These are phyloP conservation scores for Himalopsyche tibetana DNA, from an alignment of 2,888 invertebrate species.

Conservation along the genomic window DNA sequence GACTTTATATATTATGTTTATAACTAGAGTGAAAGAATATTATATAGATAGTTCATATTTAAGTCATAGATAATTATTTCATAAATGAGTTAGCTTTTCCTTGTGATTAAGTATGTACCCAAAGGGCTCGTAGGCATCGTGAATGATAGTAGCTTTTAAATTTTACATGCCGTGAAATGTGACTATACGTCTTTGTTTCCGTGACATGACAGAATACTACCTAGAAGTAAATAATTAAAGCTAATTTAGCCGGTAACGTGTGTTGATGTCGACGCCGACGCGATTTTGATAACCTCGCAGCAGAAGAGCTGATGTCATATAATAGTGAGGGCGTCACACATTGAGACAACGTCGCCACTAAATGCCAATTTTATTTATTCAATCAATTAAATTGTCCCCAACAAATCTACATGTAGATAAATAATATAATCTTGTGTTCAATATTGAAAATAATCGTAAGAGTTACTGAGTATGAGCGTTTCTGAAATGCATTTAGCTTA, in stretches of 20 bases:
- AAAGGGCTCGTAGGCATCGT: not conserved
- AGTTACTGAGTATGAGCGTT: too few species aligned
- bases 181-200: conserved; percentile 21
- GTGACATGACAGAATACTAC: conserved; percentile 26
- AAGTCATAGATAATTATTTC: not conserved
- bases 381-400: too few species aligned
- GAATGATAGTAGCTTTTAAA: conserved; percentile 18
- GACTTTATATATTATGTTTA: too few species aligned
- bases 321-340: not conserved
- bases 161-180: conserved; percentile 1
- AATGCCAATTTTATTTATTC: too few species aligned
- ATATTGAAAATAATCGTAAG: too few species aligned
- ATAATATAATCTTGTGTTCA: too few species aligned
- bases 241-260: conserved; percentile 30
- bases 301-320: conserved; percentile 1
- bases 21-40: too few species aligned
- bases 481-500: too few species aligned
- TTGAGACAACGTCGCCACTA: not conserved
- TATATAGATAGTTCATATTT: not conserved
- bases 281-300: not conserved
- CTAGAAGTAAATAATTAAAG: conserved; percentile 15
- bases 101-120: not conserved
- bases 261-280: not conserved
- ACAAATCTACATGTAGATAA: too few species aligned
- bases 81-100: not conserved